Percentiles rank a stretch among this genome's conserved stretches.
These are phyloP conservation scores for Antechinus stuartii DNA, from an alignment of 2,113 vertebrate genomes.

Conservation along the genomic window DNA sequence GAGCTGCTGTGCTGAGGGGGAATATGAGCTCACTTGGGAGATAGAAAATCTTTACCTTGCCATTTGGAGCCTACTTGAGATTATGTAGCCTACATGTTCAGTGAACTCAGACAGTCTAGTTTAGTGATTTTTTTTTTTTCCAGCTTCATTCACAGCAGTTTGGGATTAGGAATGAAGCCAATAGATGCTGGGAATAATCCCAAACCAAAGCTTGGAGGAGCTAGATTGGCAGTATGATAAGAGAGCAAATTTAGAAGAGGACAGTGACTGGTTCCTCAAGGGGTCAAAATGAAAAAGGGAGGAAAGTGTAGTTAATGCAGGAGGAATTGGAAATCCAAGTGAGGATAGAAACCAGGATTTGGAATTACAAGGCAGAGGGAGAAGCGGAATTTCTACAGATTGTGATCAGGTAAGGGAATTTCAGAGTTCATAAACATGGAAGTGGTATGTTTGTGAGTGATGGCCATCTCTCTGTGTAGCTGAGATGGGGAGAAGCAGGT, in stretches of 20 bases:
- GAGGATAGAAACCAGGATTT: background rate
- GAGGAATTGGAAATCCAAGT: background rate
- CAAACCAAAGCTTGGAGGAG: background rate
- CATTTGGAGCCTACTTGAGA: background rate
- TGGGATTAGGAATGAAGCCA: background rate
- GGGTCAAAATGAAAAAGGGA: background rate
- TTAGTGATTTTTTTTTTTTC: background rate
- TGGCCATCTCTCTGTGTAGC: too few relatives aligned
- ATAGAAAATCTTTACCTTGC: background rate
- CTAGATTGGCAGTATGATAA: background rate
- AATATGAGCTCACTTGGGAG: background rate
- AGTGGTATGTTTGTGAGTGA: too few relatives aligned
- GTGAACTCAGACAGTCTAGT: background rate
- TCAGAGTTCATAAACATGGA: too few relatives aligned
- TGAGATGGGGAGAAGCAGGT: too few relatives aligned
- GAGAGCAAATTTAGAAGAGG: background rate
- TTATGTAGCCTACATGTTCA: background rate
- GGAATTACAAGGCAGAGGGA: background rate
- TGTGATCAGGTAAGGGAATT: too few relatives aligned
- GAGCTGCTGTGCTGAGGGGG: background rate
- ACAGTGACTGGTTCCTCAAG: background rate
- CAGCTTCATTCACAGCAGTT: background rate
- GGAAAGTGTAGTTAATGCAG: background rate
- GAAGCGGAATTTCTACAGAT: too few relatives aligned
- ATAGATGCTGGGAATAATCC: background rate